Evolutionary conservation across 2,888 invertebrate genomes (phyloP), one percentile per base, ranked within the genome.

Genomic region (Pachliopta kotzebuea): DNA sequence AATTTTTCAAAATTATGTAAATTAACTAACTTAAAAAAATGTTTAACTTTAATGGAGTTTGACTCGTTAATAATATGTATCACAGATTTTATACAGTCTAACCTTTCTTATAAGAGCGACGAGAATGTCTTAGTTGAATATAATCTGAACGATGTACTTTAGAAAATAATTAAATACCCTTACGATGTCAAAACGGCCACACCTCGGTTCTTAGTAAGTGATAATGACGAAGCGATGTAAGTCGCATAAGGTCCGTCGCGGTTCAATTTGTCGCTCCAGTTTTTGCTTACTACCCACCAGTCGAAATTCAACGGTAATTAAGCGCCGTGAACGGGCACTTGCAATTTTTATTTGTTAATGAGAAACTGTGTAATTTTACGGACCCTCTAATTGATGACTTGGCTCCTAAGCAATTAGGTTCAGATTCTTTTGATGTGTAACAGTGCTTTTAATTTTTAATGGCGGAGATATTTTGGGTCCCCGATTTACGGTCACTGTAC

Each of bases 201-300:
- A 58, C 29, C 62, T 37, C 53, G 14, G 54, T 80, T 76, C 74
- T 66, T 68, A 65, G 74, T 80, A 83, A 75, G 81, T 82, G 80
- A 79, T 80, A 81, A 84, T 83, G 80, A 77, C 73, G 71, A 73
- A 72, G 70, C 70, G 67, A 65, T 56, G 26, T 63, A 67, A 63
- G 67, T 66, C 50, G 62, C 59, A 59, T 52, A 60, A 61, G 66
- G 66, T 72, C 57, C 54, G 69, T 69, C 69, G 69, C 73, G 68
- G 76, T 72, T 79, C 81, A 84, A 85, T 86, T 87, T 85, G 83
- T 84, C 80, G 81, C 78, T 71, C 69, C 67, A 72, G 67, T 85
- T 88, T 86, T 87, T 86, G 75, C 78, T 70, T 71, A 71, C 70
- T 71, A 65, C 71, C 69, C 65, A 68, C 76, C 76, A 72, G 78